Percentiles rank a stretch among this genome's conserved stretches.
phyloP scores from a whole-genome alignment of 2,113 vertebrate species.

The Hyperoodon ampullatus region DNA sequence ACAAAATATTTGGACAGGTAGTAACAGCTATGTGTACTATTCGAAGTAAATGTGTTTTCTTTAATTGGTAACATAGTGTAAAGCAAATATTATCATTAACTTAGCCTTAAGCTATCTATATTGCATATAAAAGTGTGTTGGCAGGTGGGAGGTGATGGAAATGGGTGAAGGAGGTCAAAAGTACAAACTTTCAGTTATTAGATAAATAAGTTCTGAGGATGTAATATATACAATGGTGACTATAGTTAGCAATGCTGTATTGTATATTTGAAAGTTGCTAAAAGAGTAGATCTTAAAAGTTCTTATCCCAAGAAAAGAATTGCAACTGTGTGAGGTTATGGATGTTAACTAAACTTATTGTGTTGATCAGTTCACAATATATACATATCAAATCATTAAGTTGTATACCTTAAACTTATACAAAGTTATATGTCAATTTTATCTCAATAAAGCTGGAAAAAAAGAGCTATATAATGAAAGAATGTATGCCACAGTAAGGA shows the following conservation, averaged over 20 bases:
- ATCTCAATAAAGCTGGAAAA: not conserved
- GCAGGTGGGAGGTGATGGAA: not conserved
- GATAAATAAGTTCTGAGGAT: not conserved
- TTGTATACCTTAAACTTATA: not conserved
- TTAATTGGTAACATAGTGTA: not conserved
- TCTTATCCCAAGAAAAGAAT: not conserved
- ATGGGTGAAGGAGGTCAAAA: not conserved
- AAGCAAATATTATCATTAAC: not conserved
- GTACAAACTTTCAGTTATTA: not conserved
- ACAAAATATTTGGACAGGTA: no score
- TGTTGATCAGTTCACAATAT: not conserved
- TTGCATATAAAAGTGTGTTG: not conserved
- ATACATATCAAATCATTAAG: not conserved
- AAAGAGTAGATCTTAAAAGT: not conserved
- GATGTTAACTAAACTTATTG: not conserved
- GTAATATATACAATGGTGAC: not conserved
- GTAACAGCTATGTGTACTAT: not conserved
- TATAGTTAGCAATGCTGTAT: not conserved
- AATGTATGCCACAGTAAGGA: not conserved
- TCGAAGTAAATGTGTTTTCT: not conserved
- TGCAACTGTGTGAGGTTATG: not conserved
- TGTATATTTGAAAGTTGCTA: not conserved
- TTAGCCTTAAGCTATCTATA: not conserved
- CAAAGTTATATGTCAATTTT: not conserved
- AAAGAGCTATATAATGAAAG: not conserved